A percentile compares a stretch with the other conserved stretches of the same genome.
phyloP scores from a whole-genome alignment of 2,888 invertebrate species.

The Tipula confusa region DNA sequence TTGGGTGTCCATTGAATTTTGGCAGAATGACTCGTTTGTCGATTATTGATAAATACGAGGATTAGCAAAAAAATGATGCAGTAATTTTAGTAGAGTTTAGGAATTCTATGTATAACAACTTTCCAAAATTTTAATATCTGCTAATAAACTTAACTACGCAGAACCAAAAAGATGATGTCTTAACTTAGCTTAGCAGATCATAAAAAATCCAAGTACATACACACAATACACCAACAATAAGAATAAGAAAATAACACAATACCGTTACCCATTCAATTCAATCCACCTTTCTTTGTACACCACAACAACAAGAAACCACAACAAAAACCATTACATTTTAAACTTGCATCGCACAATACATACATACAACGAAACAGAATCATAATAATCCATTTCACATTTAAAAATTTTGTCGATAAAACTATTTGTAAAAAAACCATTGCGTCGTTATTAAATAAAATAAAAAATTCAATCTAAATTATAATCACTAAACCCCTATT shows the following conservation, averaged over 20 bases:
- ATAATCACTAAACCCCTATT: not conserved
- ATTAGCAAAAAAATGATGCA: no score
- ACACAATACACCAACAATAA: not conserved
- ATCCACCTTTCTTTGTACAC: not conserved
- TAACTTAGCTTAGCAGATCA: no score
- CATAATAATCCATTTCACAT: not conserved
- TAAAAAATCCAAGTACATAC: not conserved
- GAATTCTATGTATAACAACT: no score
- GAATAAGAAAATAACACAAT: not conserved
- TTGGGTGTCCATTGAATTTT: no score
- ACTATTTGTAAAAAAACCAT: not conserved
- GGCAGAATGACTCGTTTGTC: no score
- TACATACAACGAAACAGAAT: not conserved
- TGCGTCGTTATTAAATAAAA: no score
- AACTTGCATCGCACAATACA: not conserved
- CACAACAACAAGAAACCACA: not conserved
- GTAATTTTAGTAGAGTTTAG: no score
- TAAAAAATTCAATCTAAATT: not conserved
- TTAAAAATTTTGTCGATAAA: not conserved
- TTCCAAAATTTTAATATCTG: no score
- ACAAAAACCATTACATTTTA: not conserved
- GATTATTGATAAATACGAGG: no score
- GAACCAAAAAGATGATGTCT: no score
- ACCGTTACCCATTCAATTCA: slow-evolving; percentile 5
- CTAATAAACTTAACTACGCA: no score